Evolutionary conservation across 2,888 invertebrate species (phyloP), one percentile per base, ranked within the genome.

Genomic region (Rotaria magnacalcarata): DNA sequence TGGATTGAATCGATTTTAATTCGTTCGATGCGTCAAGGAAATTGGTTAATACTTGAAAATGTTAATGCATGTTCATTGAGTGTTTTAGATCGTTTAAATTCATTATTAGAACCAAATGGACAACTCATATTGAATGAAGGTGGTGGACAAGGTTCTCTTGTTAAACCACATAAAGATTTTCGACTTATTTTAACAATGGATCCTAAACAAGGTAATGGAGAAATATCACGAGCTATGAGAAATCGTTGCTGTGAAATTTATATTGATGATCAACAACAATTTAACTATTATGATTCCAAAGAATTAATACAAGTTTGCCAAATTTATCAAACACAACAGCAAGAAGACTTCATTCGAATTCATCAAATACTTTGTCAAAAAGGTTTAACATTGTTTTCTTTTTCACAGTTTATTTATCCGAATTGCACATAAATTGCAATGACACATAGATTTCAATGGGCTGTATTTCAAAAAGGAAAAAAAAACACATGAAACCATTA

Each of bases 211-310:
- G 47, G 94, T 89, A 94, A 95, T 91, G 99, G 99, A 0, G 96
- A 97, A 91, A 95, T 99, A 88, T 99, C 99, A 0, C 93, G 95
- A 88, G 99, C 99, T 0, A 99, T 99, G 99, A 93, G 98, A 87
- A 99, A 99, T 91, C 93, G 99, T 89, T 97, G 98, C 6, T 94
- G 99, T 0, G 99, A 99, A 92, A 94, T 99, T 89, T 95, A 91
- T 84, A n/a, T 86, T 5, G 27, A 54, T 24, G 85, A 85, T 54
- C 54, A 80, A 43, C 41, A 43, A 24, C 10, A 80, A 43, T 21
- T 47, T 21, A 43, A 80, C 10, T 8, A 43, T 43, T 80, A 24
- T 24, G 75, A 80, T 80, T 24, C 10, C 1, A 80, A 80, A 80
- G 75, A 80, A 47, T 80, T 80, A 47, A 10, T 80, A 43, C 24